Base-by-base conservation (phyloP, 2,888 invertebrate species). In the Eupithecia exiguata region DNA sequence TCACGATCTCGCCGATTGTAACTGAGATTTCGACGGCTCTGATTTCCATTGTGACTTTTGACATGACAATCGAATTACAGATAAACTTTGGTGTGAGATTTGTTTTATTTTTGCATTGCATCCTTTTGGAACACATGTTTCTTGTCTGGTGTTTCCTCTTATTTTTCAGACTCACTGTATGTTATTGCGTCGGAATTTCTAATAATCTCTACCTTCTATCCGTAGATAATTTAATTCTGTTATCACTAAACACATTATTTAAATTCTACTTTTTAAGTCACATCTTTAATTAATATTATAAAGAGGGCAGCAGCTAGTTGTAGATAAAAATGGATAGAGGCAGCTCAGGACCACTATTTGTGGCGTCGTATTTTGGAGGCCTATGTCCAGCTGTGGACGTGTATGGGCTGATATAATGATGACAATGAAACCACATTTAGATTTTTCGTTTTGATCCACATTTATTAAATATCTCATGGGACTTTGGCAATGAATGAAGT, bases 1-100 rank as follows among this genome's bases (percentile, higher is more conserved):
- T 82, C 82, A 75, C 83, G 84, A 82, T 82, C 84, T 84, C 90
- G 89, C 89, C 88, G 93, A 93, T 92, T 86, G 88, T 88, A 87
- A 83, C 81, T 85, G 81, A 87, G 93, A 94, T 93, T 90, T 87
- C 80, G 83, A 83, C 81, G 81, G 82, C 86, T 80, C 86, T 85
- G 87, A 88, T 87, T 86, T 86, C 84, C 85, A 88, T 90, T 87
- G 87, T 86, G 84, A 86, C 85, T 86, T 83, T 85, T 36, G 62
- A 75, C 84, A 81, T 84, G 86, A 89, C 86, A 86, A 85, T 86
- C 86, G 88, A 86, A 86, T 87, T 85, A 85, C 74, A 85, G 74
- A 79, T 83, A 83, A 83, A 78, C 78, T 77, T 79, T 68, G 46
- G 71, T 71, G 62, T 40, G 70, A 71, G 67, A 25, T 25, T 25